Conservation (phyloP, 2,888 invertebrate species). For the Drosophila villosipedis region DNA sequence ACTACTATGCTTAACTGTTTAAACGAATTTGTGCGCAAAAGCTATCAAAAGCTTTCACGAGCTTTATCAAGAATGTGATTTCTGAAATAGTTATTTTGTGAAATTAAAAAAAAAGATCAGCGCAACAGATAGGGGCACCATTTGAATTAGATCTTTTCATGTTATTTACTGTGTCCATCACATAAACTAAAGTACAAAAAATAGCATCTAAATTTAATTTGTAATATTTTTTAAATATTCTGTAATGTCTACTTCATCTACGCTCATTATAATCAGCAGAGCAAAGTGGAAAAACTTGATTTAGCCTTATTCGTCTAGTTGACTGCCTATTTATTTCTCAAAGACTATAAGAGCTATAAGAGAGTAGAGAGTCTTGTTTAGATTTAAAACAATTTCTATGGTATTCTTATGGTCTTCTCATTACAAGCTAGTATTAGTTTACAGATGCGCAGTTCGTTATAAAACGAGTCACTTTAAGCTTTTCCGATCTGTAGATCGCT, state of each 20-base stretch:
- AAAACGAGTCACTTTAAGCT: neutral
- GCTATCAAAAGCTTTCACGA: slow-evolving; percentile 1
- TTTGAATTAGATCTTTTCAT: neutral
- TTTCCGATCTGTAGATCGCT: neutral
- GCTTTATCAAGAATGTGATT: neutral
- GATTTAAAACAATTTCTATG: no score
- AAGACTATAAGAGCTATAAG: neutral
- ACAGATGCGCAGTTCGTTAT: neutral
- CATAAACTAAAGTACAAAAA: neutral
- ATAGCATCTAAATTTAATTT: neutral
- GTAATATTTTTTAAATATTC: neutral
- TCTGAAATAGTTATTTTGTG: neutral
- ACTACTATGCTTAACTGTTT: neutral
- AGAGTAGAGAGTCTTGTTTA: neutral
- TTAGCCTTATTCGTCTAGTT: neutral
- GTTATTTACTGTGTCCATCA: neutral
- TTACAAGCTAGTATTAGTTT: neutral
- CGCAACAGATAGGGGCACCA: neutral
- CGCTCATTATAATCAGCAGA: neutral
- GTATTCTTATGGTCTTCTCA: neutral
- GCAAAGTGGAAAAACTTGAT: neutral
- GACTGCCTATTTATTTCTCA: neutral
- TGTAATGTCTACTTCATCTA: neutral
- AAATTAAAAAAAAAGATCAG: neutral
- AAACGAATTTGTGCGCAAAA: neutral